A percentile compares a stretch with the other conserved stretches of the same genome.
Evolutionary conservation across 2,797 vertebrate species (phyloP).

Genomic region (Heterohyrax brucei): DNA sequence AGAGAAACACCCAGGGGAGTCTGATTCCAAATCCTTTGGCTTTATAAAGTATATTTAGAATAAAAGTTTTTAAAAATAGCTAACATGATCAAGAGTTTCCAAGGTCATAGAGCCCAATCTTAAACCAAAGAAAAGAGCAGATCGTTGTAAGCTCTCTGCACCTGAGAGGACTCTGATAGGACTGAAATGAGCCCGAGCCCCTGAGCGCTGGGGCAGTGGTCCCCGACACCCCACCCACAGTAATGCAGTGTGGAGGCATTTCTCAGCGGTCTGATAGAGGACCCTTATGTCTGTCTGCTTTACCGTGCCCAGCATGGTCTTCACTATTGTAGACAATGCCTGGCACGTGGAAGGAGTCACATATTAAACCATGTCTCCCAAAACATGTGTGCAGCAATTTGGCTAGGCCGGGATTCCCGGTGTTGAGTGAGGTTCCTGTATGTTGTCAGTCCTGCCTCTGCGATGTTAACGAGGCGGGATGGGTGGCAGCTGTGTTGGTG

Average conservation of each 20-base stretch:
- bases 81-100: background rate
- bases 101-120: background rate
- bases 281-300: background rate
- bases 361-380: too few species aligned
- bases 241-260: background rate
- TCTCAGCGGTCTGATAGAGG: background rate
- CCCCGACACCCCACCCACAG: background rate
- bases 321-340: background rate
- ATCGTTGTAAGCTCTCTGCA: too few species aligned
- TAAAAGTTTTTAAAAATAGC: conserved; percentile 31
- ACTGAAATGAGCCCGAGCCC: background rate
- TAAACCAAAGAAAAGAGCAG: background rate
- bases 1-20: background rate
- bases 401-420: too few species aligned
- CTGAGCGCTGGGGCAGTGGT: background rate
- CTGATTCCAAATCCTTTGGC: background rate
- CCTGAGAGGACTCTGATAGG: background rate
- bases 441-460: too few species aligned
- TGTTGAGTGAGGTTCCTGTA: too few species aligned
- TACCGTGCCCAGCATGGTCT: background rate
- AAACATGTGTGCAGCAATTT: too few species aligned
- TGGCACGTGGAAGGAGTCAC: background rate
- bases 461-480: too few species aligned
- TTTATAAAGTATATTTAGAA: conserved; percentile 41
- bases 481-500: too few species aligned